Evolutionary conservation across 1,140 invertebrate genomes (phyloP).

Genomic region (Drosophila parvula): DNA sequence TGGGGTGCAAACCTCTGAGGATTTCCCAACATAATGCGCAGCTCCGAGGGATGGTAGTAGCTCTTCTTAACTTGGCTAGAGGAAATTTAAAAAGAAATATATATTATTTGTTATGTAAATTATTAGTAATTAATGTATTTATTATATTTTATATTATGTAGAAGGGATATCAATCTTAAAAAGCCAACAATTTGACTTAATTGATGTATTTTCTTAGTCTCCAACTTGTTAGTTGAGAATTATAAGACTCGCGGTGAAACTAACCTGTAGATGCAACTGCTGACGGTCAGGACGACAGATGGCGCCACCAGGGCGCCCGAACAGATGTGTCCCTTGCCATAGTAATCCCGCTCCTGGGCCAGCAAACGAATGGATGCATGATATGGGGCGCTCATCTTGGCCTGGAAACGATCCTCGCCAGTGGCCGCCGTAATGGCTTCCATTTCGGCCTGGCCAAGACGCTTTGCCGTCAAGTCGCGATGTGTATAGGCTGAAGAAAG

Average conservation of each 20-base stretch:
- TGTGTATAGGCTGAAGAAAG: conserved; percentile 46
- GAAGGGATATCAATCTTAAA: too few species aligned
- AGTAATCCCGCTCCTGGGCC: conserved; percentile 59
- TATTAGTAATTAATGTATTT: neutral
- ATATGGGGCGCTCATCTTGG: conserved; percentile 28
- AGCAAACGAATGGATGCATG: conserved; percentile 80
- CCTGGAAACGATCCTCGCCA: neutral
- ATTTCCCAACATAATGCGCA: conserved; percentile 68
- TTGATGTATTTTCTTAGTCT: neutral
- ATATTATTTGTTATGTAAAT: neutral
- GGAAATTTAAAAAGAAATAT: neutral
- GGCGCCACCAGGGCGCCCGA: conserved; percentile 83
- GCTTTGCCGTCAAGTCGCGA: conserved; percentile 41
- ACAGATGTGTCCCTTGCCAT: conserved; percentile 81
- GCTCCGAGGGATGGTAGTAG: conserved; percentile 72
- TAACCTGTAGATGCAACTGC: conserved; percentile 83
- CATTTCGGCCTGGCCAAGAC: conserved; percentile 37
- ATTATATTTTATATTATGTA: too few species aligned
- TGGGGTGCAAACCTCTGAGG: conserved; percentile 63
- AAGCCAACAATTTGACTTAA: too few species aligned
- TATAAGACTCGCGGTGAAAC: too few species aligned
- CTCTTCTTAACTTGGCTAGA: conserved; percentile 25
- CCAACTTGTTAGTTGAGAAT: neutral
- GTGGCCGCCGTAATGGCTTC: conserved; percentile 15
- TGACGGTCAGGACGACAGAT: conserved; percentile 84